Percentiles rank a stretch among this genome's conserved stretches.
Evolutionary conservation across 1,140 invertebrate species (phyloP).

Genomic region (Panulirus ornatus): DNA sequence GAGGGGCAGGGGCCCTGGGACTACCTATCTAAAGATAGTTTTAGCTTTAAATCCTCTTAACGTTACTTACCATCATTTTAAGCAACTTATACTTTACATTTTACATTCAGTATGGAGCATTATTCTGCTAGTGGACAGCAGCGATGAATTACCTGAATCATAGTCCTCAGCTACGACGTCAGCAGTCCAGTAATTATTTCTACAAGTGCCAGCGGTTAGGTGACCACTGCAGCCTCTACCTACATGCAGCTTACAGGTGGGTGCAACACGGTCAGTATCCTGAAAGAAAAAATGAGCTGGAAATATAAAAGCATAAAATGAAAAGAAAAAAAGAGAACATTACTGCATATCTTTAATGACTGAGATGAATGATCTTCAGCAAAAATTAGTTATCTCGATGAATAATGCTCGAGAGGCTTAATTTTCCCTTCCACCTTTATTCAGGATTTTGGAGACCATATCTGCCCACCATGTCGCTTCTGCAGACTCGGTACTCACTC

Average conservation of each 20-base stretch:
- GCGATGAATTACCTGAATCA: no score
- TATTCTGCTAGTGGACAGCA: no score
- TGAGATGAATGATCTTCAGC: no score
- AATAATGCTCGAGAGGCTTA: neutral
- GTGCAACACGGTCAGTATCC: neutral
- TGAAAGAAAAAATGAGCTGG: neutral
- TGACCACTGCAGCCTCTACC: neutral
- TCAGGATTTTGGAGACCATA: no score
- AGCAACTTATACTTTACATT: no score
- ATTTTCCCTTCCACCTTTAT: no score
- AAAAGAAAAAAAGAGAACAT: neutral
- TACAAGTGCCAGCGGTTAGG: slow-evolving; percentile 4
- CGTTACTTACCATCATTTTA: no score
- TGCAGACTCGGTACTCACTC: slow-evolving; percentile 8
- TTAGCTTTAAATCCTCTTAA: no score
- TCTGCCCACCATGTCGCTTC: no score
- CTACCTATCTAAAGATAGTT: no score
- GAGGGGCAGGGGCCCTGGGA: no score
- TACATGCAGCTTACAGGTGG: slow-evolving; percentile 35
- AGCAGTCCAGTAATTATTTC: neutral
- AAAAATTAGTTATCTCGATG: neutral
- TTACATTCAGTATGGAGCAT: no score
- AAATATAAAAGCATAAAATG: neutral
- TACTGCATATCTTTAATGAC: neutral
- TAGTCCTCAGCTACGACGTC: neutral